Percentiles rank a stretch among this genome's conserved stretches.
Conservation (phyloP, 1,140 invertebrate genomes). For the Chelonus insularis region DNA sequence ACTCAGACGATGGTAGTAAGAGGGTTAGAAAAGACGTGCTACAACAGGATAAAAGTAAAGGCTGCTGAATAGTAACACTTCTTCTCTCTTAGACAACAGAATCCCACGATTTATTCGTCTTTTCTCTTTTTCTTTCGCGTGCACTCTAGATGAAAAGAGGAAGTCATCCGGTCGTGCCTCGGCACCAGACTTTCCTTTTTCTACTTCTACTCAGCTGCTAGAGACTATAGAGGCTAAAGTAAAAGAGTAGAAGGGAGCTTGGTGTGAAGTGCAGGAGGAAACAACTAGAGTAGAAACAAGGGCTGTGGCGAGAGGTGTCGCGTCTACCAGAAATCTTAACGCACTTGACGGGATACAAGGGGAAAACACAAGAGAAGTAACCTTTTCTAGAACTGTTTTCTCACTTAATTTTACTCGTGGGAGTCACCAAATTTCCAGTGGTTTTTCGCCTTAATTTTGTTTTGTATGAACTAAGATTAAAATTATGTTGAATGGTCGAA, state of each 20-base stretch:
- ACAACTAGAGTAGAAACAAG: neutral
- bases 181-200: neutral
- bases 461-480: too few species aligned
- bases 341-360: conserved; percentile 14
- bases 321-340: conserved; percentile 22
- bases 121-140: conserved; percentile 33
- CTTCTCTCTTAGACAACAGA: conserved; percentile 14
- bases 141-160: conserved; percentile 48
- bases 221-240: conserved; percentile 7
- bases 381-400: neutral
- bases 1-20: conserved; percentile 21
- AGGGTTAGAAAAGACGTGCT: conserved; percentile 53
- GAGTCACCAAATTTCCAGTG: neutral
- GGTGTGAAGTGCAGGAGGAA: neutral
- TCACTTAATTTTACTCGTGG: conserved; percentile 10
- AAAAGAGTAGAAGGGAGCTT: conserved; percentile 24
- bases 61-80: conserved; percentile 53
- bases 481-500: too few species aligned
- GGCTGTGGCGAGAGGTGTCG: conserved; percentile 18
- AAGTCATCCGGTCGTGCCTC: conserved; percentile 37
- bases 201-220: neutral
- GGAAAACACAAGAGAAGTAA: neutral
- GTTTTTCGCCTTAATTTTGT: neutral
- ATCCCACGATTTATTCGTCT: conserved; percentile 21
- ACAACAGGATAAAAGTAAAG: conserved; percentile 29